A percentile compares a stretch with the other conserved stretches of the same genome.
These are phyloP conservation scores for Microcebus ravelobensis DNA, from an alignment of 2,113 vertebrate species.

Conservation along the genomic window DNA sequence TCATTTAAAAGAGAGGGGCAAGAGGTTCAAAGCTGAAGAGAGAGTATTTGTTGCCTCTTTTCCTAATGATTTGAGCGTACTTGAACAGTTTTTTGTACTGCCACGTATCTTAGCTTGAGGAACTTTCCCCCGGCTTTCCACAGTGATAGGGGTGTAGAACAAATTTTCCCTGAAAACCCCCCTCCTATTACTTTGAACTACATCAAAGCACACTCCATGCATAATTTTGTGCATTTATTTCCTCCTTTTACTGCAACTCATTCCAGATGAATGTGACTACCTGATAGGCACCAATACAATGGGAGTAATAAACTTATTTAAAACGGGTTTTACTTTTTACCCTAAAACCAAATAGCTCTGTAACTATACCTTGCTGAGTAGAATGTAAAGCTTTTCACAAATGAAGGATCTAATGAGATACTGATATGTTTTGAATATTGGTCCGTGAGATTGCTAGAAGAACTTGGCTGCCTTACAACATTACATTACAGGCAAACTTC, in stretches of 20 bases:
- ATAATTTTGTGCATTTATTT: conserved; percentile 69
- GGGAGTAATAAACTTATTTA: conserved; percentile 65
- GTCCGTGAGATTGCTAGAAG: conserved; percentile 60
- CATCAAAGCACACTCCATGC: conserved; percentile 61
- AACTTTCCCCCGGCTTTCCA: not conserved
- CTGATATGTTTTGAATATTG: conserved; percentile 75
- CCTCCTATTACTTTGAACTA: conserved; percentile 64
- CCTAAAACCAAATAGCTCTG: conserved; percentile 64
- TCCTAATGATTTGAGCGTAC: not conserved
- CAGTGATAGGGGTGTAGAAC: not conserved
- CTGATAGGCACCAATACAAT: conserved; percentile 68
- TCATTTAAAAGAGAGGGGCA: conserved; percentile 30
- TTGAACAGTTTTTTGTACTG: conserved; percentile 49
- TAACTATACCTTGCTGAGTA: conserved; percentile 52
- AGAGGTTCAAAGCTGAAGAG: not conserved
- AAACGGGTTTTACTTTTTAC: conserved; percentile 62
- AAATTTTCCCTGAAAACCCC: conserved; percentile 36
- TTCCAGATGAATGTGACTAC: conserved; percentile 73
- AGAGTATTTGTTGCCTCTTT: conserved; percentile 26
- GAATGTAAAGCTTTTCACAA: conserved; percentile 62
- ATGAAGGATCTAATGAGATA: conserved; percentile 70
- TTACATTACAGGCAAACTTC: conserved; percentile 65
- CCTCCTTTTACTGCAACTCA: conserved; percentile 53
- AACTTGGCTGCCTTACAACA: conserved; percentile 70
- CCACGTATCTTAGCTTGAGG: conserved; percentile 42